Base-by-base conservation (phyloP, 2,888 invertebrate genomes). In the Prosapia bicincta region DNA sequence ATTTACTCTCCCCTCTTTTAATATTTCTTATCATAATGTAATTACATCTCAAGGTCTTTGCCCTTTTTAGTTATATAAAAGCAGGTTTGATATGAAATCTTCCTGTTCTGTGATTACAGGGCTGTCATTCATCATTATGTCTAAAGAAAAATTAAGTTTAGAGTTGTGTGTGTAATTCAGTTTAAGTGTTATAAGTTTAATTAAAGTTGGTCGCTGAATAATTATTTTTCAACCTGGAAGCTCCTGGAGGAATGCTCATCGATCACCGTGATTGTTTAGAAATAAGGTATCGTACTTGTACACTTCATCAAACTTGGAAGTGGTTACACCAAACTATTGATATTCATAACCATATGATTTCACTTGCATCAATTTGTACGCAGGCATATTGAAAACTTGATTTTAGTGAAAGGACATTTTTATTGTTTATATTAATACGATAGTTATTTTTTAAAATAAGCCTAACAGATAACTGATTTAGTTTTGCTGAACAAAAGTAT, bases 251-350 rank as follows among this genome's bases (percentile, higher is more conserved):
- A 85, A 86, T 86, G 86, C 86, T 85, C 90, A 91, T 89, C 88
- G 90, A 90, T 88, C 91, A 90, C 86, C 93, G 78, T 67, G 80
- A 93, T 86, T 93, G 93, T 90, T 89, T 95, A 89, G 94, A 93
- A 89, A 92, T 95, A 88, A 92, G 95, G 87, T 91, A 90, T 90
- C 93, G 95, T 88, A 92, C 93, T 86, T 93, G 92, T 87, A 90
- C 91, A 87, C 78, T 76, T 69, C 94, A 95, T 87, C 95, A 95
- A 87, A 96, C 95, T 85, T 95, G 94, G 93, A 95, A 95, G 95
- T 96, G 95, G 95, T 88, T 96, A 85, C 95, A 96, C 86, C 95
- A 95, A 86, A 96, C 95, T 80, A 92, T 93, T 83, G 92, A 92
- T 82, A 89, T 95, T 78, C 95, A 96, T 89, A 93, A 95, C 83